Conservation (phyloP, 92 coral and sea anemone species). For the Epizoanthus ramosus region DNA sequence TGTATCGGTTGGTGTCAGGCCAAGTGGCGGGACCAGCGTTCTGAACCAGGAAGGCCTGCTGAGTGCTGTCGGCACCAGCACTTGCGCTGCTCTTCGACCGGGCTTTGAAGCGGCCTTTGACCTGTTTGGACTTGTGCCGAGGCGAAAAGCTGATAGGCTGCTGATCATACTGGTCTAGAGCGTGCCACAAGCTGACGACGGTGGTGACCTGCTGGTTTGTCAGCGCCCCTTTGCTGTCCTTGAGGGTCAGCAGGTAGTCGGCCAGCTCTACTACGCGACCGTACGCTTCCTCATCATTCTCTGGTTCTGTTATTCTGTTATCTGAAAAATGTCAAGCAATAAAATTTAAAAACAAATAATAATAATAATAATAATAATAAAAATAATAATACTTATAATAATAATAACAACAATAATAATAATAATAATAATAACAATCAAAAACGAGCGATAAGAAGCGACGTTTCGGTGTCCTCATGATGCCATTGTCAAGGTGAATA, state of each 20-base stretch:
- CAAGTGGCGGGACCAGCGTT: conserved; percentile 68
- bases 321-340: too few species aligned
- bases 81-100: conserved; percentile 15
- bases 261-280: conserved; percentile 28
- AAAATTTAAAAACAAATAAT: too few species aligned
- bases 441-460: too few species aligned
- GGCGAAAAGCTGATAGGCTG: conserved; percentile 51
- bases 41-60: conserved; percentile 63
- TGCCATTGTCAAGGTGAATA: too few species aligned
- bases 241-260: conserved; percentile 39
- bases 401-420: too few species aligned
- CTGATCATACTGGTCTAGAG: conserved; percentile 53
- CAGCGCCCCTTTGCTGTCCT: conserved; percentile 36
- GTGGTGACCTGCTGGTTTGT: conserved; percentile 44
- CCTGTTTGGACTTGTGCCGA: conserved; percentile 44
- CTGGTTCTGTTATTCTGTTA: too few species aligned
- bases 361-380: too few species aligned
- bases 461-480: too few species aligned
- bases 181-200: conserved; percentile 48
- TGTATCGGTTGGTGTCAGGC: conserved; percentile 71
- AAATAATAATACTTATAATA: too few species aligned
- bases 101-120: conserved; percentile 53
- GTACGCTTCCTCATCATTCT: too few species aligned
- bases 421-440: too few species aligned
- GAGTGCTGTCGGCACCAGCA: conserved; percentile 58